Base-by-base conservation (phyloP, 2,113 vertebrate genomes). In the Ceratotherium simum region DNA sequence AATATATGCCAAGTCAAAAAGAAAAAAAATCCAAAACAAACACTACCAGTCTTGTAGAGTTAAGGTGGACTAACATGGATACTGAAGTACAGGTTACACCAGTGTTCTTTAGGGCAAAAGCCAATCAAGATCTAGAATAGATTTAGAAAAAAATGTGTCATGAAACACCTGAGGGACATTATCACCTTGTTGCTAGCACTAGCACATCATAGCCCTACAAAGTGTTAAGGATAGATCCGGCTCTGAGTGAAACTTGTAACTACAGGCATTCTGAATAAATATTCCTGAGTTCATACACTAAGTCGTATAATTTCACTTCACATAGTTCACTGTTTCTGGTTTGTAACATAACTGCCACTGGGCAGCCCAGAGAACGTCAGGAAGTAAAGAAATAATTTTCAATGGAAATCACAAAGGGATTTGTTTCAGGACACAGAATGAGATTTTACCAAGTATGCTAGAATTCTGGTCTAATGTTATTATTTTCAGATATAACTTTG, bases 381-480 rank as follows among this genome's bases (percentile, higher is more conserved):
- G 81, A 92, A 89, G 70, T 81, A 96, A 96, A 95, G 58, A 97
- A 85, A 31, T 58, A 94, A 82, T 97, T 84, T 88, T 84, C 81
- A 93, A 17, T 73, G 72, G n/a, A 97, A 95, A 91, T 80, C 80
- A 91, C 93, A 91, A 95, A 97, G 91, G 60, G 90, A 80, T 97
- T 86, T 94, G 36, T 94, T 94, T 92, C 79, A 67, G 56, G n/a
- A 97, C 39, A 87, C 36, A 58, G 69, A 92, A 69, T 69, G 25
- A 76, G 48, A 12, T 73, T 96, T 97, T 90, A n/a, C 33, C 21
- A 85, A 58, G 48, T 39, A 83, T 51, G 10, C 58, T 90, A 48
- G 18, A 90, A 33, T 95, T 95, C 11, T 75, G 33, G 42, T 36
- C 23, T 76, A 69, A 67, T 62, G 36, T 14, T 97, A 65, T 92